Conservation (phyloP, 2,797 vertebrate genomes). For the Fringilla coelebs region DNA sequence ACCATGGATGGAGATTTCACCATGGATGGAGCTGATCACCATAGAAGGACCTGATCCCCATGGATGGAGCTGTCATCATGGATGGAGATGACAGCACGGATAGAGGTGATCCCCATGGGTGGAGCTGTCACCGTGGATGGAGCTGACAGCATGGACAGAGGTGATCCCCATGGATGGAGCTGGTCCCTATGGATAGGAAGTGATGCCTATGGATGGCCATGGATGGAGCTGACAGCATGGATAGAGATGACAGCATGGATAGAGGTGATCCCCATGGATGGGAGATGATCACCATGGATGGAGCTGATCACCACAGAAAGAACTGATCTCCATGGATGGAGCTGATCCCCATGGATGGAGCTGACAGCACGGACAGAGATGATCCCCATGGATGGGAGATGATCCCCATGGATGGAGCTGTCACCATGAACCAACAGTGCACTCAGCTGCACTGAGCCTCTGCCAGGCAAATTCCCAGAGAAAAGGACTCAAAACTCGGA, state of each 20-base stretch:
- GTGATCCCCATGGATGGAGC: too few species aligned
- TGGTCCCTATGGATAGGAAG: neutral
- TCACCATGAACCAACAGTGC: accelerated
- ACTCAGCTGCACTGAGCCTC: neutral
- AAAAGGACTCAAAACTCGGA: neutral
- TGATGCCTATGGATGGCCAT: too few species aligned
- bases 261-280: too few species aligned
- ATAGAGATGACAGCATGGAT: too few species aligned
- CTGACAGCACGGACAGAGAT: neutral
- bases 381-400: neutral
- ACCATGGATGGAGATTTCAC: too few species aligned
- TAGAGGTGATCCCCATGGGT: too few species aligned
- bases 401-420: accelerated
- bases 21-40: too few species aligned
- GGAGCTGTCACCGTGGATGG: too few species aligned
- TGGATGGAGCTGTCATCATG: neutral
- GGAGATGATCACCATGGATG: neutral
- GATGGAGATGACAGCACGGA: too few species aligned
- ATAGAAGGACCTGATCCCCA: neutral
- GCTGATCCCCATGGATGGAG: accelerated
- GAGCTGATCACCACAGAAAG: neutral
- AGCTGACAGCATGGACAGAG: neutral
- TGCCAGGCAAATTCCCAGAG: neutral
- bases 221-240: neutral
- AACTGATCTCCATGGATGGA: neutral